Evolutionary conservation across 2,888 invertebrate genomes (phyloP), one percentile per base, ranked within the genome.

Genomic region (Drosophila mercatorum): DNA sequence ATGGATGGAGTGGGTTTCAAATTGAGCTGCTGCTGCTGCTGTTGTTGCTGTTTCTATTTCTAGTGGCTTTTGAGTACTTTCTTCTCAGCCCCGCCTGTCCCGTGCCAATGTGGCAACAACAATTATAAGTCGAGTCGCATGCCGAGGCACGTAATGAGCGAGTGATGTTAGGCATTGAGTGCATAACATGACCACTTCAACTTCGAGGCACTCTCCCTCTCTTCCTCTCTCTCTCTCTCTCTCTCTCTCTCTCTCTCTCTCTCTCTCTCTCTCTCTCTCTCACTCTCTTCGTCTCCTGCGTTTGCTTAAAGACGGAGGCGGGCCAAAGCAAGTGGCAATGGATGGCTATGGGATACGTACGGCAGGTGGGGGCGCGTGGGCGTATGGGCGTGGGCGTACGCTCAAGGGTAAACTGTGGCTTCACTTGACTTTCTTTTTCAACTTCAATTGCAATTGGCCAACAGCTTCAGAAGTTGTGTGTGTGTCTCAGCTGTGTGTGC

Each of bases 91-190:
- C 53, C 12, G 53, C 53, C 6, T 59, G 60, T 1, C 28, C 4
- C 57, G 38, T 34, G 46, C 59, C 55, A 51, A 22, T 44, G 43
- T 46, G 34, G 47, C 58, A 47, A 36, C 43, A 53, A 59, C 44
- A 59, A 38, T 46, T 22, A 43, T 22, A 44, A 49, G 47, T 31
- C 53, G 47, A 43, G 55, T 60, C 72, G 67, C 62, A 65, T 75
- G 71, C 71, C 51, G 55, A 43, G 51, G 75, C 75, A 77, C 78
- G 75, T 72, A 68, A 62, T 41, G 57, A 44, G 61, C 46, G 55
- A 40, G 26, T 36, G 14, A 41, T 22, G 43, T 62, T 10, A 22
- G 28, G 34, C 51, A 53, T 49, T 57, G 69, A 72, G 65, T 69
- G 78, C 61, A 68, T 46, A 68, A 72, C 62, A 57, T 60, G 62